Evolutionary conservation across 2,888 invertebrate species (phyloP).

Genomic region (Epicampocera succincta): DNA sequence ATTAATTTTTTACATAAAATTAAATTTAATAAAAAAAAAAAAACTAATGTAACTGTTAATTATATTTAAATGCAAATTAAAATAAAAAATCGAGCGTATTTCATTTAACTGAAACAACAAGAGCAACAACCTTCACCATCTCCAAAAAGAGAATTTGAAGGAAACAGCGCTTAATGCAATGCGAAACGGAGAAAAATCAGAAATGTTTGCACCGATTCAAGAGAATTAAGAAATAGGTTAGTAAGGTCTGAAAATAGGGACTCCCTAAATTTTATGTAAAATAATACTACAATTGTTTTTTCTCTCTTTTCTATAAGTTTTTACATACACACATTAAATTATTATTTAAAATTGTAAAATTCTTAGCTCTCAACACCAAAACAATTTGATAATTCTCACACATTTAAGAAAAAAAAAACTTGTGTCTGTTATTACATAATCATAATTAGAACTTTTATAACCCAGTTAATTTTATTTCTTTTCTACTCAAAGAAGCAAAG

Average conservation of each 20-base stretch:
- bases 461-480: too few relatives aligned
- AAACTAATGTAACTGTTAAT: constrained; percentile 60
- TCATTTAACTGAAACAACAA: constrained; percentile 47
- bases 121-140: neutral
- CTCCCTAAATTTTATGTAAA: constrained; percentile 20
- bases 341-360: constrained; percentile 11
- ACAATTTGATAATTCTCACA: constrained; percentile 16
- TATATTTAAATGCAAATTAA: constrained; percentile 62
- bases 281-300: constrained; percentile 8
- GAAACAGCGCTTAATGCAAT: neutral
- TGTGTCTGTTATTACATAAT: neutral
- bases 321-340: constrained; percentile 32
- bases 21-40: constrained; percentile 27
- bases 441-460: too few relatives aligned
- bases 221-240: constrained; percentile 1
- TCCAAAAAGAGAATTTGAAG: constrained; percentile 11
- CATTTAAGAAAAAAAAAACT: constrained; percentile 7
- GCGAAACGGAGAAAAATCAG: neutral
- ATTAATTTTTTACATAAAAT: constrained; percentile 30
- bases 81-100: constrained; percentile 46
- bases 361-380: neutral
- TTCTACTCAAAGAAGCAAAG: too few relatives aligned
- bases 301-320: constrained; percentile 37
- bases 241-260: constrained; percentile 12
- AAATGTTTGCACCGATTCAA: constrained; percentile 5